Evolutionary conservation across 2,797 vertebrate species (phyloP).

Genomic region (Malacoraja senta): DNA sequence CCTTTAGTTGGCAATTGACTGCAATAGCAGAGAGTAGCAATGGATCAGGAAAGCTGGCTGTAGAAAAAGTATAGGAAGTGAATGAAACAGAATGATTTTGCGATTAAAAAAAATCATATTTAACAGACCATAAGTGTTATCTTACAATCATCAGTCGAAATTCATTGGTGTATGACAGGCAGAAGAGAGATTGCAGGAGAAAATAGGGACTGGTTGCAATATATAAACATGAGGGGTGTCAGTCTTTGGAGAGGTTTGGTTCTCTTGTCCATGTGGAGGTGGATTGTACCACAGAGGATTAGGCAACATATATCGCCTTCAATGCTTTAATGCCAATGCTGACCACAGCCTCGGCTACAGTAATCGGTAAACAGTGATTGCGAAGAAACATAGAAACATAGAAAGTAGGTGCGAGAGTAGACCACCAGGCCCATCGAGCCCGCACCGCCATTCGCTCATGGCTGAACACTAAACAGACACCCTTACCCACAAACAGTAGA

Average conservation of each 20-base stretch:
- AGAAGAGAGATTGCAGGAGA: not conserved
- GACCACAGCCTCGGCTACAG: too few relatives aligned
- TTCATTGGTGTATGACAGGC: not conserved
- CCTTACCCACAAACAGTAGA: too few relatives aligned
- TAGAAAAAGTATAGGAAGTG: not conserved
- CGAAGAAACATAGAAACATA: too few relatives aligned
- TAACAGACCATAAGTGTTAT: not conserved
- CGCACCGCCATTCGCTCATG: too few relatives aligned
- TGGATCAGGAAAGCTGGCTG: not conserved
- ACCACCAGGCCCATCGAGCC: too few relatives aligned
- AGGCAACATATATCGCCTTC: too few relatives aligned
- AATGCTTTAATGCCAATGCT: too few relatives aligned
- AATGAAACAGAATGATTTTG: not conserved
- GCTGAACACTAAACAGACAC: too few relatives aligned
- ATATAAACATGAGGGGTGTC: not conserved
- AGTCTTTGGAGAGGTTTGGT: not conserved
- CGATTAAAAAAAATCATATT: not conserved
- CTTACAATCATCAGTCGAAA: not conserved
- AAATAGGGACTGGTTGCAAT: not conserved
- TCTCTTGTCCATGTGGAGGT: not conserved
- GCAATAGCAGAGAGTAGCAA: not conserved
- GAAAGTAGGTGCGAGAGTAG: too few relatives aligned
- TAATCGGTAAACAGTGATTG: too few relatives aligned
- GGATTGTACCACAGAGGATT: too few relatives aligned
- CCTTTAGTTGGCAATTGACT: not conserved